Evolutionary conservation across 2,113 vertebrate genomes (phyloP).

Genomic region (Copsychus sechellarum): DNA sequence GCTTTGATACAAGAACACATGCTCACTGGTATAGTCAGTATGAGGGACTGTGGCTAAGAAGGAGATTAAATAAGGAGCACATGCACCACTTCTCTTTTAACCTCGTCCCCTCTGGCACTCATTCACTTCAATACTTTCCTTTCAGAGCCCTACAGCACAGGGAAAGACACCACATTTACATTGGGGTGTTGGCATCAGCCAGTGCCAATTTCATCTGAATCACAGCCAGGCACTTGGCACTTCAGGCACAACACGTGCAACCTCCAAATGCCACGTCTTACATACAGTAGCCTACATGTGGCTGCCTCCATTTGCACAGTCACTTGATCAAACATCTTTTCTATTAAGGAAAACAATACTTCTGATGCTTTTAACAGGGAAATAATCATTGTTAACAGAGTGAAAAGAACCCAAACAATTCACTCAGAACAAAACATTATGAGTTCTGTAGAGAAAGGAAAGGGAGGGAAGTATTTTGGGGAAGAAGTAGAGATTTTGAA

Average conservation of each 20-base stretch:
- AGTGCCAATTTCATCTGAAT: background rate
- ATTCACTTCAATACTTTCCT: background rate
- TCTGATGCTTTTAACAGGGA: background rate
- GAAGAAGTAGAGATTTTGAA: background rate
- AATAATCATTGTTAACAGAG: background rate
- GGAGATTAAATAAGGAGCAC: background rate
- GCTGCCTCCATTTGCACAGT: background rate
- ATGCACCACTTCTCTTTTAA: background rate
- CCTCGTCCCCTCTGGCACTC: background rate
- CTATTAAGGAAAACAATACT: background rate
- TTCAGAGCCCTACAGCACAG: background rate
- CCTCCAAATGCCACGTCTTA: slow-evolving; percentile 1
- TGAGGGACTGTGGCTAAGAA: background rate
- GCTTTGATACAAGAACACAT: background rate
- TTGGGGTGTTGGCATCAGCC: background rate
- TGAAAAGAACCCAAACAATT: background rate
- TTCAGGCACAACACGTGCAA: background rate
- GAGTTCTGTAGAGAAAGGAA: background rate
- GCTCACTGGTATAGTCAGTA: background rate
- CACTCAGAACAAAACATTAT: background rate
- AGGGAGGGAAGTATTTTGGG: background rate
- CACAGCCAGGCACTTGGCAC: background rate
- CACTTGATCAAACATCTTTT: background rate
- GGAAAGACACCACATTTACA: background rate
- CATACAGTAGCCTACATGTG: background rate